Evolutionary conservation across 2,888 invertebrate species (phyloP), one percentile per base, ranked within the genome.

Genomic region (Pristionchus mayeri): DNA sequence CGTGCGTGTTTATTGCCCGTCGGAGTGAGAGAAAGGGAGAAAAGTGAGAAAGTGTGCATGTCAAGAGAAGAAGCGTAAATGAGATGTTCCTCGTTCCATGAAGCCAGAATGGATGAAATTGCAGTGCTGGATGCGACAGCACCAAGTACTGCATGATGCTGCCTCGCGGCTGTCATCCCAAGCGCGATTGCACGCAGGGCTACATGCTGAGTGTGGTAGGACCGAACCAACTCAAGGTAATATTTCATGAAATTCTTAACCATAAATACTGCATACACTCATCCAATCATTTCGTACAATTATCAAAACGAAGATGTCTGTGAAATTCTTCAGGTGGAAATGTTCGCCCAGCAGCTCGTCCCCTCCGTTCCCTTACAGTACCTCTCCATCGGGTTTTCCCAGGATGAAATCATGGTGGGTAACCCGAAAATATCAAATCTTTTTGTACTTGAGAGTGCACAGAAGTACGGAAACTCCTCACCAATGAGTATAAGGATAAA

Each of bases 281-380:
- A n/a, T n/a, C n/a, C n/a, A n/a, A n/a, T n/a, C n/a, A n/a, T n/a
- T n/a, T n/a, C n/a, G n/a, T n/a, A n/a, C n/a, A n/a, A n/a, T n/a
- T n/a, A n/a, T n/a, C n/a, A n/a, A n/a, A n/a, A n/a, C n/a, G n/a
- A n/a, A n/a, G n/a, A n/a, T n/a, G n/a, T n/a, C n/a, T n/a, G n/a
- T n/a, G n/a, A n/a, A n/a, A n/a, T n/a, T n/a, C 18, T 52, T 52
- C 16, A 81, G 40, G 60, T 81, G 27, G 81, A 81, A 81, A 81
- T 81, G 81, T 37, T 60, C 60, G 81, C 81, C 7, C 57, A 18
- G 85, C 85, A 87, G 3, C 86, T 89, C 34, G 84, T 90, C 34
- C 91, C 91, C 24, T 86, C 90, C 40, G 91, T 91, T 40, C 88
- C 88, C 84, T 89, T 90, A 63, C 91, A 91, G 85, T 91, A 92